phyloP scores from a whole-genome alignment of 1,140 invertebrate species.

The Idris sp. region DNA sequence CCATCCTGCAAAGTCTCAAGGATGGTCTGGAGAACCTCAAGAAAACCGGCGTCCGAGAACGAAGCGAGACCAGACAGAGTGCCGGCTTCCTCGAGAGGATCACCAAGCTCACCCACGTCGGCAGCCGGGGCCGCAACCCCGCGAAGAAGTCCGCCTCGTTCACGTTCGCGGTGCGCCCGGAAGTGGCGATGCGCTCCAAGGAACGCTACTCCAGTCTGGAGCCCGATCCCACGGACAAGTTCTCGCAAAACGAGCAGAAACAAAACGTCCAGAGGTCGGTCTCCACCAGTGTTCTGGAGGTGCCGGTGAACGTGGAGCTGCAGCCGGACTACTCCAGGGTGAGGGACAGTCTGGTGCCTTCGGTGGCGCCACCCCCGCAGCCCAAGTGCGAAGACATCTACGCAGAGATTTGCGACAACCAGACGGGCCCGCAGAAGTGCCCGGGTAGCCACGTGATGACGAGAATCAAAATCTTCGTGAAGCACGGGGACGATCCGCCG shows the following conservation, averaged over 20 bases:
- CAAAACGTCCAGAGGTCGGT: constrained; percentile 74
- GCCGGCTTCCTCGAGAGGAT: constrained; percentile 72
- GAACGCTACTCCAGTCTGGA: constrained; percentile 75
- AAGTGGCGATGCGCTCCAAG: constrained; percentile 72
- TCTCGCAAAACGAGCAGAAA: constrained; percentile 63
- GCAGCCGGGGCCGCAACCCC: constrained; percentile 70
- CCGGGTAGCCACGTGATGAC: constrained; percentile 74
- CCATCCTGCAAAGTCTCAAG: constrained; percentile 73
- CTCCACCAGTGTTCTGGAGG: constrained; percentile 73
- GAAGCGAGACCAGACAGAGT: constrained; percentile 69
- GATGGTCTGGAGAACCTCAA: constrained; percentile 74
- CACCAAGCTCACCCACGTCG: constrained; percentile 72
- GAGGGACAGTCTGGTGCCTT: constrained; percentile 71
- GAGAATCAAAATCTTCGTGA: constrained; percentile 75
- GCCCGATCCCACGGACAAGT: constrained; percentile 66
- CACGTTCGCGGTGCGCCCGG: constrained; percentile 73
- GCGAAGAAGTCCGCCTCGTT: constrained; percentile 76
- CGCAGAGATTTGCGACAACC: constrained; percentile 74
- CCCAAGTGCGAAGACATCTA: constrained; percentile 74
- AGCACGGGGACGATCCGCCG: constrained; percentile 62
- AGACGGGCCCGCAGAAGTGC: constrained; percentile 52
- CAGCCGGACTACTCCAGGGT: constrained; percentile 72
- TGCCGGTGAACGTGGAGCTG: constrained; percentile 69
- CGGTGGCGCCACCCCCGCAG: constrained; percentile 57
- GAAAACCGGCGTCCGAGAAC: constrained; percentile 68